Evolutionary conservation across 2,113 vertebrate genomes (phyloP), one percentile per base, ranked within the genome.

Genomic region (Odocoileus virginianus): DNA sequence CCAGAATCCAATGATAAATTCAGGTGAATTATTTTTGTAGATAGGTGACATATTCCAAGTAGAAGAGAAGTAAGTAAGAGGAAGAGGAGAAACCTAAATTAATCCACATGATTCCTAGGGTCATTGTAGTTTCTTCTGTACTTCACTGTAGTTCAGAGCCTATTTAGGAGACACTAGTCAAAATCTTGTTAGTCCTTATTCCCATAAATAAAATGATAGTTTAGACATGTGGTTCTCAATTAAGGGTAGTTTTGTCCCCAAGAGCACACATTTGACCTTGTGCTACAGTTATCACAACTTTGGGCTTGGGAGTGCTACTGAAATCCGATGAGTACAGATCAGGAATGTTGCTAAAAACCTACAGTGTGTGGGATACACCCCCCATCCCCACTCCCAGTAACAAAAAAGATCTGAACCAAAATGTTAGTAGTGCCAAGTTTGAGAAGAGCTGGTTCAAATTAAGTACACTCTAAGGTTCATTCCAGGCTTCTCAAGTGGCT

Each of bases 271-370:
- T 25, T n/a, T 83, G 27, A 12, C 1, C 47, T 17, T n/a, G 2
- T 55, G 25, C 30, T 91, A 84, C 14, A 2, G 1, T 84, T 60
- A 30, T 45, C 27, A 87, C 1, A 30, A 5, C 7, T 52, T 97
- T 5, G 15, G 4, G 1, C 5, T 2, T 12, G 50, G 45, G 0
- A 28, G 4, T 13, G 1, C 21, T 50, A 81, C 27, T 96, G 54
- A 40, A 5, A 52, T 16, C 36, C 3, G 21, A 36, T 17, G n/a
- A n/a, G 17, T 9, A 15, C 6, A 95, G 12, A 28, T 21, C 3
- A 61, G 25, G 4, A 6, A 52, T 71, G 9, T 6, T 17, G 5
- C 36, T 82, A 19, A 87, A 15, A 15, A 13, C 45, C 2, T 28
- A 30, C 12, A 45, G 12, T 3, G 13, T 21, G 16, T 10, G 30